Conservation (phyloP, 2,797 vertebrate genomes). For the Brachymystax lenok region DNA sequence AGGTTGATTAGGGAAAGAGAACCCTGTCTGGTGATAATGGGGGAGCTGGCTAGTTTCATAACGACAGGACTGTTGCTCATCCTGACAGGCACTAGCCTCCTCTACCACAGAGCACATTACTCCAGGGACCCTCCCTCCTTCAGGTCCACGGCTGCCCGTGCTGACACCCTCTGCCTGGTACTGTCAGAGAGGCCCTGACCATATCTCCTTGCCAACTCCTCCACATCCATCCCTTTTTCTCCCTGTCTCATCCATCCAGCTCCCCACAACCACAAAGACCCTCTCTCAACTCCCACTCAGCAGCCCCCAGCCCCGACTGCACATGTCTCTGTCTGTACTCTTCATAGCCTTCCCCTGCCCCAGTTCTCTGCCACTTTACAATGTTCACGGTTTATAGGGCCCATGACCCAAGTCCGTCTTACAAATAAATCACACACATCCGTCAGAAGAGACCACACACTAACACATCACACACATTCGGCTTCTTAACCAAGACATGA, state of each 20-base stretch:
- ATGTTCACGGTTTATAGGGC: not conserved
- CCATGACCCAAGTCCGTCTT: not conserved
- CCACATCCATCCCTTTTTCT: not conserved
- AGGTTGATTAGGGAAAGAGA: slow-evolving; percentile 30
- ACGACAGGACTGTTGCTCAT: slow-evolving; percentile 56
- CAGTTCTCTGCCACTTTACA: not conserved
- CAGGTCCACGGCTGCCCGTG: slow-evolving; percentile 26
- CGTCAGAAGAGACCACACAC: slow-evolving; percentile 3
- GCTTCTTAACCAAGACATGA: not conserved
- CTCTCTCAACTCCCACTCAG: not conserved
- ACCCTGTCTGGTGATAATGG: slow-evolving; percentile 51
- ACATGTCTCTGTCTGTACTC: not conserved
- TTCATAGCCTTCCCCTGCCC: not conserved
- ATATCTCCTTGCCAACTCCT: not conserved
- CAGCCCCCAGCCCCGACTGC: not conserved
- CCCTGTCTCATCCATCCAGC: slow-evolving; percentile 16
- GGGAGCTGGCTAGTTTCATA: slow-evolving; percentile 55
- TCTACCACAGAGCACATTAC: slow-evolving; percentile 39
- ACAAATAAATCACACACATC: not conserved
- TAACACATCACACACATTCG: not conserved
- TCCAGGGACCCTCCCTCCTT: slow-evolving; percentile 39
- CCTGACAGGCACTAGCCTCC: slow-evolving; percentile 55
- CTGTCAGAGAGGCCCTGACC: slow-evolving; percentile 36
- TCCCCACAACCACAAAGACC: not conserved
- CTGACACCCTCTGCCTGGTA: slow-evolving; percentile 52